Percentiles rank a stretch among this genome's conserved stretches.
These are phyloP conservation scores for Corella eumyota DNA, from an alignment of 23 tunicate species.

Conservation along the genomic window DNA sequence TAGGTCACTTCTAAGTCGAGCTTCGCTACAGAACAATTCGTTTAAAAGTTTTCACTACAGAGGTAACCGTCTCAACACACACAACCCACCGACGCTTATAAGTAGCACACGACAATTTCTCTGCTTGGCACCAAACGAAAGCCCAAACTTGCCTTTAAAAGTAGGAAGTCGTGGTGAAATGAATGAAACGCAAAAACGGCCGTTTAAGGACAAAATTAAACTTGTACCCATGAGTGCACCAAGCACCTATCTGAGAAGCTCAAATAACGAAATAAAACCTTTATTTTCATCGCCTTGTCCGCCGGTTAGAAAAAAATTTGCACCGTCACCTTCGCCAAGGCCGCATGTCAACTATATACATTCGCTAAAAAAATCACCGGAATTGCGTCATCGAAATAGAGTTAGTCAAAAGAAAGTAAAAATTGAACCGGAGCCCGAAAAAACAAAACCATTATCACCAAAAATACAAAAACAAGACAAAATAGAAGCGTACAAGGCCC, in stretches of 20 bases:
- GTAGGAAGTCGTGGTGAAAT: no score
- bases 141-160: no score
- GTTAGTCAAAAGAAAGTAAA: not conserved
- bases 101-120: conserved; percentile 44
- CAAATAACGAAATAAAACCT: no score
- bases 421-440: not conserved
- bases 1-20: conserved; percentile 21
- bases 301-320: no score
- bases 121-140: conserved; percentile 44
- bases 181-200: no score
- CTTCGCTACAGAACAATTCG: conserved; percentile 20
- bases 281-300: not conserved
- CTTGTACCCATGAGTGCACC: no score
- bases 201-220: no score
- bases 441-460: not conserved
- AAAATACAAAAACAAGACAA: conserved; percentile 1
- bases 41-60: conserved; percentile 24
- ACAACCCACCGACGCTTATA: conserved; percentile 46
- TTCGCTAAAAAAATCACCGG: not conserved
- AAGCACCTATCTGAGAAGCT: no score
- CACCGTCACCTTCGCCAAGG: not conserved
- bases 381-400: not conserved
- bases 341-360: not conserved
- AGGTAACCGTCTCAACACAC: conserved; percentile 33
- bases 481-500: conserved; percentile 18